Base-by-base conservation (phyloP, 2,113 vertebrate species). In the Embiotoca jacksoni region DNA sequence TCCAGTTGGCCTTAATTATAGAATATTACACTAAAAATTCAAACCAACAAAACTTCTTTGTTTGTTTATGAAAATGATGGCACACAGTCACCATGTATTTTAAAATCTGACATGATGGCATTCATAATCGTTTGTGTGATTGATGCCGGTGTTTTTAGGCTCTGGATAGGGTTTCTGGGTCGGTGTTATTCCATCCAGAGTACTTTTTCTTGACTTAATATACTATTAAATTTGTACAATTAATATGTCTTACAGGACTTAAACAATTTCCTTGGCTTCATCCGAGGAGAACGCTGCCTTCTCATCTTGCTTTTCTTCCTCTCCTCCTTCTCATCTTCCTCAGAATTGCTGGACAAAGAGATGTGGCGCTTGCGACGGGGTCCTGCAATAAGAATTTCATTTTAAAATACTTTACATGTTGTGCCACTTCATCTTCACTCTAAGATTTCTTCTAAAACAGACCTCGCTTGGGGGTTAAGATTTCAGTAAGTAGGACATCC, bases 181-280 rank as follows among this genome's bases (percentile, higher is more conserved):
- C 14, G 0, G n/a, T 7, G 23, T 53, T 59, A 13, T 16, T 47
- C 9, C 36, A 72, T 2, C 35, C 15, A 5, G 3, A 39, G 53
- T 41, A 35, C 6, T 36, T 41, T 33, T 35, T 9, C 0, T 3
- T 9, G 30, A 32, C 2, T 30, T 3, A 47, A 41, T 50, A 11
- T 16, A 59, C 14, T 11, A 30, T 1, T 15, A 6, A 14, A 61
- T 14, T 15, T 50, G 0, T 3, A 55, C 3, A 56, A 50, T 14
- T 16, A 47, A 52, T 30, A 16, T 39, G 10, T 65, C 92, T 86
- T 84, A 92, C 88, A 82, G 37, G 93, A 76, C 35, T 90, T 90
- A 53, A 95, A 94, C 49, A 95, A 80, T 76, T 92, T 93, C 64
- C 92, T 93, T 46, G 93, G 94, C 82, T 88, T 95, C 83, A 95